A percentile compares a stretch with the other conserved stretches of the same genome.
Evolutionary conservation across 1,140 invertebrate genomes (phyloP).

Genomic region (Microplitis demolitor): DNA sequence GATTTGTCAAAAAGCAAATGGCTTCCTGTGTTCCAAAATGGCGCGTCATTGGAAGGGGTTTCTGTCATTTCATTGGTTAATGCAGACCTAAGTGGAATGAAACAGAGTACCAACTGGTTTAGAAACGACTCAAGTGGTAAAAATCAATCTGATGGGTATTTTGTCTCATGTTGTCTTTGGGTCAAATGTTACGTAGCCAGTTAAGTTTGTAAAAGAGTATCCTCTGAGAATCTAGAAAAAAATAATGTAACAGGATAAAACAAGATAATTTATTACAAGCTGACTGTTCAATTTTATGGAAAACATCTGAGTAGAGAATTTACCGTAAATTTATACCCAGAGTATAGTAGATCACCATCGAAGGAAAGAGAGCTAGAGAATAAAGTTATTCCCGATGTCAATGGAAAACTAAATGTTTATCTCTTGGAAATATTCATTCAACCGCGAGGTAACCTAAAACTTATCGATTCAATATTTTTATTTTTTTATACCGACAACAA

Average conservation of each 20-base stretch:
- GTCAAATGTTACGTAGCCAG: too few species aligned
- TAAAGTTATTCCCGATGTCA: neutral
- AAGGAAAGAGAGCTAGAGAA: neutral
- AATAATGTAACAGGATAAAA: conserved; percentile 3
- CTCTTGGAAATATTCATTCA: neutral
- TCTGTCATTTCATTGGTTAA: too few species aligned
- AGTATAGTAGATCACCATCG: too few species aligned
- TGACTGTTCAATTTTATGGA: conserved; percentile 21
- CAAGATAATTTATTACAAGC: neutral
- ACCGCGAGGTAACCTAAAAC: neutral
- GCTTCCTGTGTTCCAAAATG: too few species aligned
- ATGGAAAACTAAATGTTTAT: neutral
- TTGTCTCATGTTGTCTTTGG: too few species aligned
- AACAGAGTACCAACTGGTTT: too few species aligned
- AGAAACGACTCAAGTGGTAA: too few species aligned
- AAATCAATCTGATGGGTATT: too few species aligned
- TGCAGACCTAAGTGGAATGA: too few species aligned
- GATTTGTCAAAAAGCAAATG: too few species aligned
- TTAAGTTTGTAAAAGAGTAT: neutral
- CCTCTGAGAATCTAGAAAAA: neutral
- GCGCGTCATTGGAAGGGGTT: too few species aligned
- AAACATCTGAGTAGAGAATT: neutral
- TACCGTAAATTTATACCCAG: too few species aligned
- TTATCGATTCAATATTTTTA: neutral
- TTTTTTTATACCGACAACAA: neutral